Evolutionary conservation across 2,888 invertebrate species (phyloP), one percentile per base, ranked within the genome.

Genomic region (Drosophila borborema): DNA sequence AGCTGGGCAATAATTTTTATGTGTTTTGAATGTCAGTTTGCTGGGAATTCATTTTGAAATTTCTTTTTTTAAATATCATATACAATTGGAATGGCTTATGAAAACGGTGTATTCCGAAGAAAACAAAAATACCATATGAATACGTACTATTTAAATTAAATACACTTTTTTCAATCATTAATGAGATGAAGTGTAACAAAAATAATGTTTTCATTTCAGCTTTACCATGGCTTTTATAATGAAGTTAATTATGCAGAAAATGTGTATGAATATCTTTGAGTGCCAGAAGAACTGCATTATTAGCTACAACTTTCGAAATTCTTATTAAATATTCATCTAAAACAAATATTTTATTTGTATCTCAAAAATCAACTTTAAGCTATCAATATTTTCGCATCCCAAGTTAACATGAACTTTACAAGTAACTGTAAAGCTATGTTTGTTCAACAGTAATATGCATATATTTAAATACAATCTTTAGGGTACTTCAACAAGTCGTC

Each of bases 401-500:
- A 10, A 31, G 2, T 31, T 31, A 31, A 49, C 31, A 49, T 10
- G n/a, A 48, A 23, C 16, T 10, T 54, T 40, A 28, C n/a, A 41
- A 55, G 28, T 10, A 55, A 53, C 36, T 36, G 12, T 9, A 16
- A 49, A 49, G 6, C 18, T 7, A 18, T 6, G 7, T 18, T 16
- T 16, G 16, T 8, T 20, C 23, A 14, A n/a, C 3, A 46, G 16
- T 28, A 28, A 48, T 28, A n/a, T 28, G 9, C 9, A 28, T n/a
- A 28, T 48, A 28, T 14, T 36, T 12, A 38, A n/a, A n/a, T n/a
- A 36, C 53, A 23, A 12, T 20, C 36, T 23, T 18, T 66, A 72
- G 56, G 31, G 75, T 66, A 63, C 38, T n/a, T 10, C n/a, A n/a
- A 34, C 12, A 6, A 40, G 51, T 62, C 46, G 45, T 9, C 16